phyloP scores from a whole-genome alignment of 2,888 invertebrate species.

The Zhengitettix transpicula region DNA sequence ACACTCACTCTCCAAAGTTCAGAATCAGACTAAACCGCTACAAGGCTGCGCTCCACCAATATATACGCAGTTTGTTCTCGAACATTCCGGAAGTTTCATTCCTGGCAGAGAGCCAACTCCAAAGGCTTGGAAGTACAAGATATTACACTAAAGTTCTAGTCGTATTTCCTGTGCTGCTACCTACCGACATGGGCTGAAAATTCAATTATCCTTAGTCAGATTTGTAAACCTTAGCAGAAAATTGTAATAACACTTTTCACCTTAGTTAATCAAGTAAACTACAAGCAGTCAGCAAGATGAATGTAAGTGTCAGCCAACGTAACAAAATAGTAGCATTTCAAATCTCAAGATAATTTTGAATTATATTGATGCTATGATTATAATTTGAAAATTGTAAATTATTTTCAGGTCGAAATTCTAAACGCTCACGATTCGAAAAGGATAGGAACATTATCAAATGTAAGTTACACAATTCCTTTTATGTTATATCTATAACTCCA shows the following conservation, averaged over 20 bases:
- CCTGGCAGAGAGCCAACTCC: slow-evolving; percentile 12
- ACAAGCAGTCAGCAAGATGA: too few species aligned
- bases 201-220: slow-evolving; percentile 2
- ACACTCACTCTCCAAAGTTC: too few species aligned
- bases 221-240: slow-evolving; percentile 1
- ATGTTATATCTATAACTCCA: too few species aligned
- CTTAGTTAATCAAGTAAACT: too few species aligned
- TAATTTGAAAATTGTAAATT: too few species aligned
- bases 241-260: too few species aligned
- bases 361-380: too few species aligned
- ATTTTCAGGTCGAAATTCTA: slow-evolving; percentile 26
- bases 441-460: slow-evolving; percentile 21
- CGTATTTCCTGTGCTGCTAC: not conserved
- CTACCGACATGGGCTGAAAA: not conserved
- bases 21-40: slow-evolving; percentile 1
- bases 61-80: slow-evolving; percentile 28
- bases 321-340: too few species aligned
- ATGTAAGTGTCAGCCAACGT: too few species aligned
- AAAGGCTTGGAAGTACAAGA: not conserved
- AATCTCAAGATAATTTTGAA: too few species aligned
- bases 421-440: slow-evolving; percentile 22
- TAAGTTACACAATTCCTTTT: slow-evolving; percentile 18
- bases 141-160: not conserved
- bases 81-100: slow-evolving; percentile 49
- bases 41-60: not conserved